Conservation (phyloP, 2,888 invertebrate species). For the Lamellibrachia satsuma region DNA sequence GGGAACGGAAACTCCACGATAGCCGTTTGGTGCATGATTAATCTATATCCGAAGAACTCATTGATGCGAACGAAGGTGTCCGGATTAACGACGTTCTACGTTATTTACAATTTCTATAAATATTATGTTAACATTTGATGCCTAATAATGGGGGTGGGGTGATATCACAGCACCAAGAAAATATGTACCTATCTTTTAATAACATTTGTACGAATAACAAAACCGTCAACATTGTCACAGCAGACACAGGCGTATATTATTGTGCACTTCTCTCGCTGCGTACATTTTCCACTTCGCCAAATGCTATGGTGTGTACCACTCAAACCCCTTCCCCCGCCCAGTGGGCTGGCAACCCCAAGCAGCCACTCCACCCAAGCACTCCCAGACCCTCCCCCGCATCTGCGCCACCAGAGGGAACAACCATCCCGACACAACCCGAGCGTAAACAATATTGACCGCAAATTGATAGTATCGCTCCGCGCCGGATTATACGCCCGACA, state of each 20-base stretch:
- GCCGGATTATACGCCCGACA: neutral
- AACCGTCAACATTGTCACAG: too few species aligned
- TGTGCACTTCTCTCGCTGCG: neutral
- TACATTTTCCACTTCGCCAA: neutral
- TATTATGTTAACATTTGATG: too few species aligned
- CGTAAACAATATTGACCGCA: constrained; percentile 9
- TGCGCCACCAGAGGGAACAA: neutral
- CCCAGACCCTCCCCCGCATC: neutral
- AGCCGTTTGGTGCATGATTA: too few species aligned
- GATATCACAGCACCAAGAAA: too few species aligned
- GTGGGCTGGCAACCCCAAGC: neutral
- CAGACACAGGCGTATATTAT: neutral
- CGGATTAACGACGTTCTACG: too few species aligned
- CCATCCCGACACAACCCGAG: neutral
- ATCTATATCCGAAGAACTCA: too few species aligned
- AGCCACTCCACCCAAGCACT: neutral
- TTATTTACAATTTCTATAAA: too few species aligned
- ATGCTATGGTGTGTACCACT: neutral
- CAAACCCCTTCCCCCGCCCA: neutral
- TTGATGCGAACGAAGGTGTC: too few species aligned
- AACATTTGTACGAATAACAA: too few species aligned
- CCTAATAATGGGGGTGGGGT: too few species aligned
- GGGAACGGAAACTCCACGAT: too few species aligned
- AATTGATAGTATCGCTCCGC: constrained; percentile 17
- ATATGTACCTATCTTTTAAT: too few species aligned